These are phyloP conservation scores for Capitulum mitella DNA, from an alignment of 2,888 invertebrate genomes.

Conservation along the genomic window DNA sequence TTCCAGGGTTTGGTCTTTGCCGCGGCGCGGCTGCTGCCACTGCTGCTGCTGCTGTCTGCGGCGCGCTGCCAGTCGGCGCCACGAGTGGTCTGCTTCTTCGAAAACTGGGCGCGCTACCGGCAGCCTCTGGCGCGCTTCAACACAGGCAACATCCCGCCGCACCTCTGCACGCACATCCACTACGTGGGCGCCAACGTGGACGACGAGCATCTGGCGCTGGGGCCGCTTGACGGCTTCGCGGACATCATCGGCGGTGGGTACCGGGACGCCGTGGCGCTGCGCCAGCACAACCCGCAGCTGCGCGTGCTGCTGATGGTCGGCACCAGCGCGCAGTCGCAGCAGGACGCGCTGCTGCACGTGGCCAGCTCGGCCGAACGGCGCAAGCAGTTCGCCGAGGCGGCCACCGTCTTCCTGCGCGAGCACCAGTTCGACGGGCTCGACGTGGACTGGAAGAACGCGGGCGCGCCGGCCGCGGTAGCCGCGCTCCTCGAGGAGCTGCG, in stretches of 20 bases:
- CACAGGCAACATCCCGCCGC: constrained; percentile 89
- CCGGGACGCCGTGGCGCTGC: background rate
- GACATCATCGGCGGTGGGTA: background rate
- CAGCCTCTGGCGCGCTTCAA: constrained; percentile 51
- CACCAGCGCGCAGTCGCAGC: background rate
- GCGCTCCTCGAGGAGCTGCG: background rate
- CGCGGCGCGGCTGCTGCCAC: constrained; percentile 18
- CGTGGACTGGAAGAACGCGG: background rate
- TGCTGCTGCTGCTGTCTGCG: background rate
- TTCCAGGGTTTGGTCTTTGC: background rate
- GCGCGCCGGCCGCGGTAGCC: background rate
- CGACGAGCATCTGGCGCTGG: constrained; percentile 53
- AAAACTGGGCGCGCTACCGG: background rate
- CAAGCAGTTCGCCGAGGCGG: background rate
- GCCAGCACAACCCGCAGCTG: background rate
- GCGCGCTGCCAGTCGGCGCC: background rate
- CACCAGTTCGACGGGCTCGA: constrained; percentile 1
- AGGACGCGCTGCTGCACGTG: background rate
- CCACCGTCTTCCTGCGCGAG: background rate
- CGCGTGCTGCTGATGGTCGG: background rate
- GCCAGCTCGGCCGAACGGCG: background rate
- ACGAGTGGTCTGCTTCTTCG: background rate
- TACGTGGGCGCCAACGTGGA: constrained; percentile 89
- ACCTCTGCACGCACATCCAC: constrained; percentile 83
- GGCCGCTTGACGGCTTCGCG: background rate